These are phyloP conservation scores for Lophotriccus pileatus DNA, from an alignment of 2,797 vertebrate species.

Conservation along the genomic window DNA sequence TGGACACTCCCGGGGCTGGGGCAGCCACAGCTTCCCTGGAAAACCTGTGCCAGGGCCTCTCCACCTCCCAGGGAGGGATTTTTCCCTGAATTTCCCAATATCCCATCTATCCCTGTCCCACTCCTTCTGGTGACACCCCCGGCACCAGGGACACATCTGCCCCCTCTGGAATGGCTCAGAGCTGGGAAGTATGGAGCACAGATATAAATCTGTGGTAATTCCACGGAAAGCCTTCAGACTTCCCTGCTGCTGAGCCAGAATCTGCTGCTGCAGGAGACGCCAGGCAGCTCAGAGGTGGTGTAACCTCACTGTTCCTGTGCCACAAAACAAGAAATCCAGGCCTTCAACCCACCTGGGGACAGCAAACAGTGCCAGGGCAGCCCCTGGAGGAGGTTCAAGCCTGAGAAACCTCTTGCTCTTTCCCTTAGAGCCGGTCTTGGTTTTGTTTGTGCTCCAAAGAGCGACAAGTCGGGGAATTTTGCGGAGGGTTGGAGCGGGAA, in stretches of 20 bases:
- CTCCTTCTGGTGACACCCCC: neutral
- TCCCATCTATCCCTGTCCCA: neutral
- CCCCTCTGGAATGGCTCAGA: neutral
- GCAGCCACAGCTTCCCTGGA: neutral
- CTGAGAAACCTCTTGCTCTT: constrained; percentile 18
- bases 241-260: neutral
- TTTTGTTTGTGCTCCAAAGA: constrained; percentile 43
- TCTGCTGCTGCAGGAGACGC: neutral
- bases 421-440: constrained; percentile 33
- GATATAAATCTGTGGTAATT: constrained; percentile 50
- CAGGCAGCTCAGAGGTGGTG: neutral
- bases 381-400: neutral
- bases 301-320: neutral
- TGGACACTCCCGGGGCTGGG: neutral
- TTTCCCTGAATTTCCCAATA: neutral
- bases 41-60: neutral
- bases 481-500: constrained; percentile 39
- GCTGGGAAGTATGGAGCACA: neutral
- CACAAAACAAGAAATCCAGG: neutral
- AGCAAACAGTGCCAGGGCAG: neutral
- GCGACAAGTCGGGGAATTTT: constrained; percentile 44
- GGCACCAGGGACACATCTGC: neutral
- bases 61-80: neutral
- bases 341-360: neutral
- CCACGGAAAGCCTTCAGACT: neutral